These are phyloP conservation scores for Heliothis peltigera DNA, from an alignment of 2,888 invertebrate genomes.

Conservation along the genomic window DNA sequence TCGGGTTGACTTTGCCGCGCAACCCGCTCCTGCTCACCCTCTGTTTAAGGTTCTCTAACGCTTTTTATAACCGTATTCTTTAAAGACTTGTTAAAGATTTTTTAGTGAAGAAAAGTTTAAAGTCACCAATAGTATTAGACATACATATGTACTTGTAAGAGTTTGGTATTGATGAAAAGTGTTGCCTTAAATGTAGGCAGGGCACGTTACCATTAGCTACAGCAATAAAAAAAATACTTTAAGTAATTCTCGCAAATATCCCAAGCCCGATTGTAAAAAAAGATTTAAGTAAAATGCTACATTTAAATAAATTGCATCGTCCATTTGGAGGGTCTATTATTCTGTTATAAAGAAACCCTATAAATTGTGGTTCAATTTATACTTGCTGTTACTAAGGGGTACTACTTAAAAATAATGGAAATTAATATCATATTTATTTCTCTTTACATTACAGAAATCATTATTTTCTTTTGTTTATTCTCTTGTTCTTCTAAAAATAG, in stretches of 20 bases:
- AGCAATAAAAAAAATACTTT: neutral
- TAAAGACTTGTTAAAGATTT: too few species aligned
- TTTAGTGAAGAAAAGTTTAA: too few species aligned
- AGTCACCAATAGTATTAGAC: too few species aligned
- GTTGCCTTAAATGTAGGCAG: neutral
- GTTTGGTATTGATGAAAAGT: neutral
- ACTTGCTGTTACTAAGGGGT: constrained; percentile 30
- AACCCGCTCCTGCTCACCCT: too few species aligned
- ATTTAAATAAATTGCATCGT: constrained; percentile 58
- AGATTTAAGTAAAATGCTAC: constrained; percentile 43
- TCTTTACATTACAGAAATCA: neutral
- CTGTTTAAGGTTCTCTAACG: too few species aligned
- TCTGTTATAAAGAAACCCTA: constrained; percentile 45
- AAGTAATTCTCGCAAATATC: constrained; percentile 8
- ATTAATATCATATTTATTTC: too few species aligned
- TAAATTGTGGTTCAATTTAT: constrained; percentile 48
- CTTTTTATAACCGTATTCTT: too few species aligned
- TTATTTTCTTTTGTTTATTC: neutral
- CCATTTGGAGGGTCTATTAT: constrained; percentile 53
- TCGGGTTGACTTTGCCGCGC: too few species aligned
- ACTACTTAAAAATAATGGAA: constrained; percentile 8
- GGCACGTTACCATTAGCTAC: neutral
- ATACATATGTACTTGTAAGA: too few species aligned
- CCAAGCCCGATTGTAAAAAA: constrained; percentile 27
- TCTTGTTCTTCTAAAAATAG: too few species aligned